phyloP scores from a whole-genome alignment of 2,888 invertebrate genomes.

The Dermolepida albohirtum region DNA sequence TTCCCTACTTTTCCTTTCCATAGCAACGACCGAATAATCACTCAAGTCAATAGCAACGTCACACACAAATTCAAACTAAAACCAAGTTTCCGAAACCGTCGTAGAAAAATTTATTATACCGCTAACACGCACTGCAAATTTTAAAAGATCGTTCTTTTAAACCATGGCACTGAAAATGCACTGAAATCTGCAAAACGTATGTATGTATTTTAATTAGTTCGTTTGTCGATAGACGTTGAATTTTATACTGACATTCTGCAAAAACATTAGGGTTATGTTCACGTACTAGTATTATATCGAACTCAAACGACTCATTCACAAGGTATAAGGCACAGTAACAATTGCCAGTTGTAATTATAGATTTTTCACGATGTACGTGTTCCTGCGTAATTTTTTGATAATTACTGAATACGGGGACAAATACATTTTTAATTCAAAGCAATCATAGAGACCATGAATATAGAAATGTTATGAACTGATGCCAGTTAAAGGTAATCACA shows the following conservation, averaged over 20 bases:
- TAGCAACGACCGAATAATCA: slow-evolving; percentile 6
- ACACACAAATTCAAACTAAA: neutral
- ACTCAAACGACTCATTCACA: no score
- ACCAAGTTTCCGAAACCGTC: neutral
- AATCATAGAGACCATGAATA: no score
- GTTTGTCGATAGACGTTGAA: neutral
- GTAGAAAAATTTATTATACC: neutral
- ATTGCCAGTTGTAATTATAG: no score
- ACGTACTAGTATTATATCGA: no score
- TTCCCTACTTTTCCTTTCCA: slow-evolving; percentile 41
- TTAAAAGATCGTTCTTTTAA: slow-evolving; percentile 4
- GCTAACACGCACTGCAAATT: neutral
- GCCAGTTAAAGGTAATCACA: no score
- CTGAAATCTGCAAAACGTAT: slow-evolving; percentile 8
- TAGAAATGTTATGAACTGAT: no score
- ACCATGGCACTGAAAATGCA: slow-evolving; percentile 20
- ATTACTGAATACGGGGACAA: no score
- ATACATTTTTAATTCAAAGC: no score
- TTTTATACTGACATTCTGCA: slow-evolving; percentile 2
- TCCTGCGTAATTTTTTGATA: no score
- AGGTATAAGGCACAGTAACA: no score
- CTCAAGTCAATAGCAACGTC: slow-evolving; percentile 10
- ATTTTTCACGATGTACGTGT: no score
- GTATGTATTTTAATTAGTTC: neutral
- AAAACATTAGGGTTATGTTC: no score